Evolutionary conservation across 2,113 vertebrate genomes (phyloP).

Genomic region (Eurystomus gularis): DNA sequence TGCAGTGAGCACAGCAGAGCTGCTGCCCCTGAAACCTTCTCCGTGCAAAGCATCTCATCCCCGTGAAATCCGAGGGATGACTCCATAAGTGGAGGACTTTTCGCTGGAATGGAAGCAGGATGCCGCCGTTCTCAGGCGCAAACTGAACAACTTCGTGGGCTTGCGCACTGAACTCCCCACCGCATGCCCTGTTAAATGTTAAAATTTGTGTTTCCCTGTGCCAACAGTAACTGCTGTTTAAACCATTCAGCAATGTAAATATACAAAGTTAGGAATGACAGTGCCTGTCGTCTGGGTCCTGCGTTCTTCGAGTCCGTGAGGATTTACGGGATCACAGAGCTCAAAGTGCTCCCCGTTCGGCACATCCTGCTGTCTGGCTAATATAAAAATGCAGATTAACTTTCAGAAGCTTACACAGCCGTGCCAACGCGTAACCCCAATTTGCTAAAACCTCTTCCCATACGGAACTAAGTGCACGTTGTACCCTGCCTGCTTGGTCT

Average conservation of each 20-base stretch:
- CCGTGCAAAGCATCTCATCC: not conserved
- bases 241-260: not conserved
- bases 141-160: not conserved
- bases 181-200: accelerated
- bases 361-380: not conserved
- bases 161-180: not conserved
- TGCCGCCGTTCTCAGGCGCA: not conserved
- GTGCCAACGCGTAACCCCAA: not conserved
- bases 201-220: not conserved
- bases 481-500: not conserved
- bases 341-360: not conserved
- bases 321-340: not conserved
- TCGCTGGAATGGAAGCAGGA: too few species aligned
- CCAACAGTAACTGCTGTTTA: not conserved
- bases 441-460: not conserved
- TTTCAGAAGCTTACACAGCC: not conserved
- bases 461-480: not conserved
- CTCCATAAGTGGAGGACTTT: not conserved
- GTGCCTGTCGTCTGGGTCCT: not conserved
- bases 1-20: not conserved
- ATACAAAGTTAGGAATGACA: not conserved
- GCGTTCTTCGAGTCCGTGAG: not conserved
- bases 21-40: not conserved
- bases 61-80: not conserved
- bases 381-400: not conserved